Conservation (phyloP, 2,888 invertebrate genomes). For the Caenorhabditis drosophilae region DNA sequence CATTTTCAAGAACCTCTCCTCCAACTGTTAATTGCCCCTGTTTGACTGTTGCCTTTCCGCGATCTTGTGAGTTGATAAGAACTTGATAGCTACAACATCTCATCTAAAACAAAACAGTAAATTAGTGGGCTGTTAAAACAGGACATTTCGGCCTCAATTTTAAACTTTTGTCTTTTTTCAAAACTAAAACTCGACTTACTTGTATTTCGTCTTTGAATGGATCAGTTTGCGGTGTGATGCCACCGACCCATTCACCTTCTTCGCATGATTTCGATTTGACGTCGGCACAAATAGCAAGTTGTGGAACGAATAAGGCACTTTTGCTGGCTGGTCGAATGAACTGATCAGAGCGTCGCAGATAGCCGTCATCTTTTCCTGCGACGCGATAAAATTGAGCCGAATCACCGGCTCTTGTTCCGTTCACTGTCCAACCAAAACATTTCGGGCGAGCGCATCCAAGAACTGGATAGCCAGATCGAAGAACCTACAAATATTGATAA, state of each 20-base stretch:
- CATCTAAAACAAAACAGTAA: slow-evolving; percentile 18
- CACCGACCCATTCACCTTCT: slow-evolving; percentile 55
- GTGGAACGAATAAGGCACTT: slow-evolving; percentile 32
- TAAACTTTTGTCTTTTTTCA: no score
- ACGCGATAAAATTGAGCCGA: slow-evolving; percentile 55
- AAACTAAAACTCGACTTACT: no score
- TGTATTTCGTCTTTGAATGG: slow-evolving; percentile 28
- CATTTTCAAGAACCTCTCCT: slow-evolving; percentile 48
- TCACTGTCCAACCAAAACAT: slow-evolving; percentile 53
- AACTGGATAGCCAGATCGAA: slow-evolving; percentile 53
- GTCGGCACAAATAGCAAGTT: slow-evolving; percentile 45
- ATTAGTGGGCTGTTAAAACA: slow-evolving; percentile 8
- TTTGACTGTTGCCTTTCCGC: slow-evolving; percentile 49
- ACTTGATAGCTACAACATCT: slow-evolving; percentile 53
- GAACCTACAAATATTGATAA: slow-evolving; percentile 28
- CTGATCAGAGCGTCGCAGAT: slow-evolving; percentile 44
- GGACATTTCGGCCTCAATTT: no score
- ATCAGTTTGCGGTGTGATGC: slow-evolving; percentile 50
- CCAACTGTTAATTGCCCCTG: slow-evolving; percentile 55
- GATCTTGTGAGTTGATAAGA: slow-evolving; percentile 48
- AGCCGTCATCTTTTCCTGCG: slow-evolving; percentile 55
- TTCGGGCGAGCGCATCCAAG: slow-evolving; percentile 55
- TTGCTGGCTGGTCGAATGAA: slow-evolving; percentile 23
- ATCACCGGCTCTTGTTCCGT: slow-evolving; percentile 52
- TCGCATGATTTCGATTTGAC: slow-evolving; percentile 43